These are phyloP conservation scores for Crotalus viridis DNA, from an alignment of 2,113 vertebrate species.

Conservation along the genomic window DNA sequence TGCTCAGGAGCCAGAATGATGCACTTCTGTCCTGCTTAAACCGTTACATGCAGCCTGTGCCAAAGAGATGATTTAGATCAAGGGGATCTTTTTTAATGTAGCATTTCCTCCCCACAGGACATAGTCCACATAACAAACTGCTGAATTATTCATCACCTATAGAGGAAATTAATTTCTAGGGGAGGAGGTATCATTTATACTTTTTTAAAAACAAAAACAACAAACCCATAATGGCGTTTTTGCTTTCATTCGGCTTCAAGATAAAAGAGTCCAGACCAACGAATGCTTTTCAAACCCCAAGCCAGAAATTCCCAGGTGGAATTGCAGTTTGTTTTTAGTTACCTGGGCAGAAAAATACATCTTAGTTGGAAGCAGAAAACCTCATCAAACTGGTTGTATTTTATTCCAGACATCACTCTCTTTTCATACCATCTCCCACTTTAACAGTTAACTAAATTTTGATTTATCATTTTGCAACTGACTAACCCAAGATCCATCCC, in stretches of 20 bases:
- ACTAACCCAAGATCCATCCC: accelerated
- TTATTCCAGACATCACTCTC: conserved; percentile 13
- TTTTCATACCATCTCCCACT: not conserved
- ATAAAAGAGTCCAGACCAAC: conserved; percentile 4
- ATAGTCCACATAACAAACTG: conserved; percentile 12
- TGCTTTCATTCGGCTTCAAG: not conserved
- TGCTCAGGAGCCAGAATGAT: not conserved
- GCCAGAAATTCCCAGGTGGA: not conserved
- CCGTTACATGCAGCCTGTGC: too few species aligned
- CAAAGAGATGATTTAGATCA: not conserved
- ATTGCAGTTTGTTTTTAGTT: not conserved
- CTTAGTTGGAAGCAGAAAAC: not conserved
- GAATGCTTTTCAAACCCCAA: not conserved
- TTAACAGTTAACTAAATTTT: conserved; percentile 32
- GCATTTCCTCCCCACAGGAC: not conserved
- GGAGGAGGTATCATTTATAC: not conserved
- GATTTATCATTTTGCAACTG: not conserved
- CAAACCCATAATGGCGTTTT: not conserved
- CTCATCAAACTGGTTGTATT: accelerated
- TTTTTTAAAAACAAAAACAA: not conserved
- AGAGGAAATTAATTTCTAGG: conserved; percentile 32
- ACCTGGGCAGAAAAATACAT: not conserved
- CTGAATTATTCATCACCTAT: conserved; percentile 31
- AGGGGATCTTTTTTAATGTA: not conserved
- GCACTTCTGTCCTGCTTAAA: not conserved